Percentiles rank a stretch among this genome's conserved stretches.
Evolutionary conservation across 2,888 invertebrate species (phyloP).

Genomic region (Drosophila meridiana): DNA sequence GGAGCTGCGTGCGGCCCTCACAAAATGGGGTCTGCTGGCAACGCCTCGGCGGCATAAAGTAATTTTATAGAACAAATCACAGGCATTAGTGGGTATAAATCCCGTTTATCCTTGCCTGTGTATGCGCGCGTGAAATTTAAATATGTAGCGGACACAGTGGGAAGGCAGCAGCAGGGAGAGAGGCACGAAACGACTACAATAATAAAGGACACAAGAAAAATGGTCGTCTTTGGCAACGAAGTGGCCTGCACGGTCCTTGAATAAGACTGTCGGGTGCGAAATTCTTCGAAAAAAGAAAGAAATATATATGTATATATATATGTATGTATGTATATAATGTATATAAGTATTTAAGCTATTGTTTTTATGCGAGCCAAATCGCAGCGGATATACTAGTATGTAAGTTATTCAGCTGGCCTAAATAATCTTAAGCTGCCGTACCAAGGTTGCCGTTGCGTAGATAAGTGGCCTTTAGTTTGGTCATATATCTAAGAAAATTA

Average conservation of each 20-base stretch:
- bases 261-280: conserved; percentile 50
- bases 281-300: conserved; percentile 25
- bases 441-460: conserved; percentile 10
- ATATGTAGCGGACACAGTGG: conserved; percentile 56
- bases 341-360: conserved; percentile 50
- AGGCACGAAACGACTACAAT: conserved; percentile 43
- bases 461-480: conserved; percentile 21
- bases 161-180: conserved; percentile 19
- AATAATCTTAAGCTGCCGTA: conserved; percentile 30
- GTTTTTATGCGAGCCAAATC: conserved; percentile 49
- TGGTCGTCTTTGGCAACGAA: conserved; percentile 53
- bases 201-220: conserved; percentile 62
- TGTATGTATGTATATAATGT: neutral
- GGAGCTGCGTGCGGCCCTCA: conserved; percentile 1
- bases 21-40: conserved; percentile 46
- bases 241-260: conserved; percentile 59
- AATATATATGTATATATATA: neutral
- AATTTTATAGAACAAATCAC: conserved; percentile 81
- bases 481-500: conserved; percentile 17
- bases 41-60: conserved; percentile 75
- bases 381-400: conserved; percentile 14
- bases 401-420: conserved; percentile 21
- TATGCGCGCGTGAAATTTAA: conserved; percentile 78
- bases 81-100: conserved; percentile 80
- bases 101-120: conserved; percentile 77